These are phyloP conservation scores for Gymnocypris eckloni DNA, from an alignment of 2,797 vertebrate genomes.

Conservation along the genomic window DNA sequence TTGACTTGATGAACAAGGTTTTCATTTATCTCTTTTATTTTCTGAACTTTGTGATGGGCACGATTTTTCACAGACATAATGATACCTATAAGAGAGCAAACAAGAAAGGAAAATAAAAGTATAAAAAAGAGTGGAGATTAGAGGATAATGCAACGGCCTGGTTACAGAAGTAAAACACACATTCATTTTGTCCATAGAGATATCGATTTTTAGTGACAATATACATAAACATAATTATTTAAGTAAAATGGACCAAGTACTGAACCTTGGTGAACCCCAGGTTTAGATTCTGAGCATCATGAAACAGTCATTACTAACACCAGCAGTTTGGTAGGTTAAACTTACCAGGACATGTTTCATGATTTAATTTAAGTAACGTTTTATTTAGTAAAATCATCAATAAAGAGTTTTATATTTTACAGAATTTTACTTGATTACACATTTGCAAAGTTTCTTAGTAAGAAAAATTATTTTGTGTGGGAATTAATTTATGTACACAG, in stretches of 20 bases:
- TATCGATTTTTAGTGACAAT: neutral
- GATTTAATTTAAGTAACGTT: neutral
- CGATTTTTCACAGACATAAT: constrained; percentile 90
- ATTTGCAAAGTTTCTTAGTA: neutral
- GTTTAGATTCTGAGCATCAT: constrained; percentile 84
- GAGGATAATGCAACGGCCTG: neutral
- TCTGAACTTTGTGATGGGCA: constrained; percentile 84
- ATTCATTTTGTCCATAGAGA: too few relatives aligned
- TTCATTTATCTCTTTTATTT: constrained; percentile 87
- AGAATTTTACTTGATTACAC: neutral
- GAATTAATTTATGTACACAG: too few relatives aligned
- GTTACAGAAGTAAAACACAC: neutral
- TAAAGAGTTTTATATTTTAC: neutral
- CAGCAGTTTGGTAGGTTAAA: constrained; percentile 79
- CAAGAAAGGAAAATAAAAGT: neutral
- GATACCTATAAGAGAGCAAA: constrained; percentile 81
- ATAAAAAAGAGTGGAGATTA: neutral
- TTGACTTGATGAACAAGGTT: constrained; percentile 82
- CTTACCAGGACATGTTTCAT: neutral
- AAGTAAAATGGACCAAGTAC: constrained; percentile 90
- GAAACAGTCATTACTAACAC: constrained; percentile 73
- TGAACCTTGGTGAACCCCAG: constrained; percentile 88
- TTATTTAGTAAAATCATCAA: neutral
- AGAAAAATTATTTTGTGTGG: too few relatives aligned
- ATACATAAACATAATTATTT: neutral